Conservation (phyloP, 2,797 vertebrate genomes). For the Cephalopachus bancanus region DNA sequence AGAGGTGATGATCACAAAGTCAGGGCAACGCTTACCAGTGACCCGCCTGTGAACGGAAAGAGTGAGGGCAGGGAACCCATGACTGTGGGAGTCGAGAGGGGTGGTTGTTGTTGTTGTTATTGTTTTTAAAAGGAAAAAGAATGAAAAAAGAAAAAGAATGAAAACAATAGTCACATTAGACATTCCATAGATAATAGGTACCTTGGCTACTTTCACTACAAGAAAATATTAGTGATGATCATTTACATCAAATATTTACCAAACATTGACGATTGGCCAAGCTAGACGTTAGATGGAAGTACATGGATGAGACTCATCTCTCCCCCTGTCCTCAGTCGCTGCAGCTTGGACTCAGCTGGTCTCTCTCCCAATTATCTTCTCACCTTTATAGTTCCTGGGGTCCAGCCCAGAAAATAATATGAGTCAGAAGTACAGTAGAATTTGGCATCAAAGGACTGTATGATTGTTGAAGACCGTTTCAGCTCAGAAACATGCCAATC, state of each 20-base stretch:
- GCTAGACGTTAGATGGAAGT: not conserved
- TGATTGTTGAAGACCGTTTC: not conserved
- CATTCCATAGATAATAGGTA: not conserved
- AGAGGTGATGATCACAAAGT: too few relatives aligned
- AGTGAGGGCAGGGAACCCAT: too few relatives aligned
- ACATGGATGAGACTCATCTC: not conserved
- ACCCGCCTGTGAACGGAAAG: not conserved
- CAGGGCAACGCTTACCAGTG: not conserved
- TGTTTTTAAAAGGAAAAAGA: not conserved
- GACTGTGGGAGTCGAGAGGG: not conserved
- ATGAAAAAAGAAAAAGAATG: not conserved
- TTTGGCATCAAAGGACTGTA: not conserved
- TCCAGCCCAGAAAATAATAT: not conserved
- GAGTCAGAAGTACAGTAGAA: not conserved
- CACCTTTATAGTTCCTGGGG: not conserved
- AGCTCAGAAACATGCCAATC: not conserved
- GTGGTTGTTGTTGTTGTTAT: not conserved
- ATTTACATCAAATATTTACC: slow-evolving; percentile 17
- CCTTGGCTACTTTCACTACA: not conserved
- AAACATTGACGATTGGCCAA: not conserved
- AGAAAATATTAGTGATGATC: not conserved
- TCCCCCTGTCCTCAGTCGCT: not conserved
- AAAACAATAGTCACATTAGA: not conserved
- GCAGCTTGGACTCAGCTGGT: not conserved
- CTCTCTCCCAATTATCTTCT: not conserved